Base-by-base conservation (phyloP, 1,140 invertebrate genomes). In the Chironomus striatipennis region DNA sequence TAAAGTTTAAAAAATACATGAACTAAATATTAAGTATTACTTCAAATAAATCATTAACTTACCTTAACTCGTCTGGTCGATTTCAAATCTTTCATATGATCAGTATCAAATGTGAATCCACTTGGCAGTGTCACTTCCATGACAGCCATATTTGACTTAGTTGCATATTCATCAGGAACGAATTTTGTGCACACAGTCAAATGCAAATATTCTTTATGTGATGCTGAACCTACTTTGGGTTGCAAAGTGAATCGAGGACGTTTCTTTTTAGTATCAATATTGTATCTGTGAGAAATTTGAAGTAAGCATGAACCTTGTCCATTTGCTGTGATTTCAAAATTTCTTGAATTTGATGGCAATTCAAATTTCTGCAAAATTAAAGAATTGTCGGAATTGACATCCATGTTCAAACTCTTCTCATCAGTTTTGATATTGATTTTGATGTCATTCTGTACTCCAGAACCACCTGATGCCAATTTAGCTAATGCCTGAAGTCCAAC, bases 201-300 rank as follows among this genome's bases (percentile, higher is more conserved):
- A 80, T 95, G 91, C 72, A 98, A 84, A 77, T 94, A 90, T 80
- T 95, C 88, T 9, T 87, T 84, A 77, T 93, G 91, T 0, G 94
- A 95, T 76, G 91, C 92, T 77, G 90, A 91, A 81, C 95, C 92
- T 4, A 97, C 88, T 76, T 95, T 90, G 12, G 94, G 94, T 83
- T 96, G 94, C 5, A 97, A 84, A 7, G 89, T 92, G 81, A 96
- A 98, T 20, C 94, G 84, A 1, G 95, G 95, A n/a, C n/a, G n/a
- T 88, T 91, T 94, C 18, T 94, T 90, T 10, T 91, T 93, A n/a
- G 94, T 93, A 81, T 95, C 94, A 43, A 94, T 87, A 81, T 94
- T 93, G 79, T 95, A 96, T 72, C 86, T 86, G 77, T 92, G 94
- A 4, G 89, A 90, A 0, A 98, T 87, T 81, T 95, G 93, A 42